Evolutionary conservation across 2,888 invertebrate genomes (phyloP).

Genomic region (Dorcus hopei): DNA sequence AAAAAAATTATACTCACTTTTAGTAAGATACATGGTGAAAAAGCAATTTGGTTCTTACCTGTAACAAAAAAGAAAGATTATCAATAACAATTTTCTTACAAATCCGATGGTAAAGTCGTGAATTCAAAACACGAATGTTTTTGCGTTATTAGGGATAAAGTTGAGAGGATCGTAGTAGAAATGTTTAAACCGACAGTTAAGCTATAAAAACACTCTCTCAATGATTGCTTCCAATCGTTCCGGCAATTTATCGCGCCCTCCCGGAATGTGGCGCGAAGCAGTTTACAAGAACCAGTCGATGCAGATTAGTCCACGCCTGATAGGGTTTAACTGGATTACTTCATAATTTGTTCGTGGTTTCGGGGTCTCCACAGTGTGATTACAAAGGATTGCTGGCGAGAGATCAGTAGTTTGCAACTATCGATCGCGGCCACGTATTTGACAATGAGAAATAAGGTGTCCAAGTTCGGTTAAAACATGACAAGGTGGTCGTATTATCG

Average conservation of each 20-base stretch:
- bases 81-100: background rate
- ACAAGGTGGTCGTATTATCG: constrained; percentile 3
- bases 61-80: constrained; percentile 13
- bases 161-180: constrained; percentile 12
- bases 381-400: constrained; percentile 18
- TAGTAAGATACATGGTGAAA: background rate
- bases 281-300: constrained; percentile 30
- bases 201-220: constrained; percentile 33
- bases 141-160: too few relatives aligned
- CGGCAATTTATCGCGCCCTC: constrained; percentile 31
- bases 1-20: too few relatives aligned
- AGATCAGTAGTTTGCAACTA: constrained; percentile 18
- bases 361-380: constrained; percentile 23
- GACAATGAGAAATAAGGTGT: constrained; percentile 15
- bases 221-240: constrained; percentile 34
- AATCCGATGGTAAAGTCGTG: too few relatives aligned
- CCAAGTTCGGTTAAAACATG: constrained; percentile 13
- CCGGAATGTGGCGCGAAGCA: constrained; percentile 26
- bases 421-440: constrained; percentile 20
- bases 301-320: constrained; percentile 32
- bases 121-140: too few relatives aligned
- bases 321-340: constrained; percentile 32
- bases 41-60: constrained; percentile 10
- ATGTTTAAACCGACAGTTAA: constrained; percentile 29
- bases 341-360: constrained; percentile 34